Percentiles rank a stretch among this genome's conserved stretches.
phyloP scores from a whole-genome alignment of 2,797 vertebrate genomes.

The Bufotes viridis region DNA sequence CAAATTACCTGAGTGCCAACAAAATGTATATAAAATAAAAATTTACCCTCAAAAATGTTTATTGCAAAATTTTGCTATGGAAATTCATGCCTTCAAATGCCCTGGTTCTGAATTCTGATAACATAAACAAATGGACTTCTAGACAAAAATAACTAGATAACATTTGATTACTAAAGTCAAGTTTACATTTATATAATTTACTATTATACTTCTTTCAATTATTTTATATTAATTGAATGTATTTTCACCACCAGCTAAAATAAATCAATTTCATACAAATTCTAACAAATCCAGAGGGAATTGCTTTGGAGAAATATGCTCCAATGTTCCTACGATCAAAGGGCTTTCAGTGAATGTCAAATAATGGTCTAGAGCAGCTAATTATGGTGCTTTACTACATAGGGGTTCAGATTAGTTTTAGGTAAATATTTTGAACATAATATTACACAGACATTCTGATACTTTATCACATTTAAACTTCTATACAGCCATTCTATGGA shows the following conservation, averaged over 20 bases:
- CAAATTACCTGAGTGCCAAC: no score
- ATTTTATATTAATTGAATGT: neutral
- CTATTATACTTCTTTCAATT: neutral
- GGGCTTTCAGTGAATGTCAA: neutral
- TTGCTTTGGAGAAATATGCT: neutral
- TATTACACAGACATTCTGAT: neutral
- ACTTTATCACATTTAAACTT: neutral
- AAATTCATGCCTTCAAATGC: no score
- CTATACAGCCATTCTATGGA: no score
- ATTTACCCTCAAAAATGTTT: no score
- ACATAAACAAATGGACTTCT: neutral
- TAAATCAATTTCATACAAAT: neutral
- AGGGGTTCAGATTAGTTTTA: neutral
- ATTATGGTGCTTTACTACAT: neutral
- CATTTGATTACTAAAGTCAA: neutral
- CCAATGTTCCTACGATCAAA: neutral
- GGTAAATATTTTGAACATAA: neutral
- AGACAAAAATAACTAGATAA: neutral
- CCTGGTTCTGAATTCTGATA: no score
- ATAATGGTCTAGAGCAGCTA: neutral
- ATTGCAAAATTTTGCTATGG: no score
- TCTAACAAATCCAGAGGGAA: neutral
- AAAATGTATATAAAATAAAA: no score
- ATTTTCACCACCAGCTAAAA: neutral
- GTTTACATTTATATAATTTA: neutral